Percentiles rank a stretch among this genome's conserved stretches.
phyloP scores from a whole-genome alignment of 1,140 invertebrate species.

The Dreissena rostriformis region DNA sequence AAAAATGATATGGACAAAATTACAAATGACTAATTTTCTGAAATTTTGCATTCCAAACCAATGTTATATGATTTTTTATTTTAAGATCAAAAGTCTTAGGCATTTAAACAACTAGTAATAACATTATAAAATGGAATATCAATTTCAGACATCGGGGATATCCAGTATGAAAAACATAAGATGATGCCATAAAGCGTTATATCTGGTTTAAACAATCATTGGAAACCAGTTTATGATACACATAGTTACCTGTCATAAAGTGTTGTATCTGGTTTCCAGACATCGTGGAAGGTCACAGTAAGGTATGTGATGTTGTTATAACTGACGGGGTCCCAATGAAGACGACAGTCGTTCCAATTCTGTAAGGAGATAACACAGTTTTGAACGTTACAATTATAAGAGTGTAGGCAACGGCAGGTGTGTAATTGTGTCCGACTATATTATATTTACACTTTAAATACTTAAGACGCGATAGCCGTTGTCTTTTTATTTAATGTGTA shows the following conservation, averaged over 20 bases:
- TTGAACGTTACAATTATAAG: not conserved
- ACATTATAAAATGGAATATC: not conserved
- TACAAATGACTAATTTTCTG: too few species aligned
- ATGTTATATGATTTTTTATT: too few species aligned
- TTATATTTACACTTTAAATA: too few species aligned
- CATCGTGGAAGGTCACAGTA: conserved; percentile 23
- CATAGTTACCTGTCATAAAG: conserved; percentile 50
- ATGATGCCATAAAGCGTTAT: not conserved
- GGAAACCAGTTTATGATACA: too few species aligned
- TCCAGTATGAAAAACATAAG: not conserved
- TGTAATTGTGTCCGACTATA: too few species aligned
- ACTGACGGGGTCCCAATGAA: conserved; percentile 15
- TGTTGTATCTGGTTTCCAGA: conserved; percentile 48
- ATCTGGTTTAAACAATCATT: not conserved
- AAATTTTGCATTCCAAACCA: too few species aligned
- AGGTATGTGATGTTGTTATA: conserved; percentile 28
- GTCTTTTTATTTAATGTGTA: too few species aligned
- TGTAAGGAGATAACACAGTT: not conserved
- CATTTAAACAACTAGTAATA: not conserved
- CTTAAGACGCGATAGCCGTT: too few species aligned
- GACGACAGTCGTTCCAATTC: conserved; percentile 49
- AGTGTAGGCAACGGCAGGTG: not conserved
- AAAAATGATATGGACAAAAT: too few species aligned
- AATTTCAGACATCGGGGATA: not conserved
- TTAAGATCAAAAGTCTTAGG: not conserved